A percentile compares a stretch with the other conserved stretches of the same genome.
Evolutionary conservation across 2,797 vertebrate species (phyloP).

Genomic region (Chanos chanos): DNA sequence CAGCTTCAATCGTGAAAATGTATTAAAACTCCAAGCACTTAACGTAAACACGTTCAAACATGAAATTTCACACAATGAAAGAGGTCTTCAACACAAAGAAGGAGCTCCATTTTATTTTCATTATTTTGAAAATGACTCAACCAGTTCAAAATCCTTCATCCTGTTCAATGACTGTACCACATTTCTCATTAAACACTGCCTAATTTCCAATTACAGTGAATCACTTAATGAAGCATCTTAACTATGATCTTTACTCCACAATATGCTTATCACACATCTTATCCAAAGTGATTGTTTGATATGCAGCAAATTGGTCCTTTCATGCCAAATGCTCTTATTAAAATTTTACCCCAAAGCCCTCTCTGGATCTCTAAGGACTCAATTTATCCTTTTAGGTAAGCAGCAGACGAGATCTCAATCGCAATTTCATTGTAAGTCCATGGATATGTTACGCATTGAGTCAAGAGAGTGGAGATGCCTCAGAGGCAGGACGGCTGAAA

Average conservation of each 20-base stretch:
- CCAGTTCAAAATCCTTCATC: conserved; percentile 1
- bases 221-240: conserved; percentile 29
- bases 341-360: conserved; percentile 31
- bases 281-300: conserved; percentile 36
- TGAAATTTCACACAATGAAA: no score
- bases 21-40: no score
- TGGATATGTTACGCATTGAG: no score
- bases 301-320: conserved; percentile 30
- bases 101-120: no score
- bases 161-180: conserved; percentile 1
- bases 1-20: not conserved
- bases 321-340: conserved; percentile 38
- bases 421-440: not conserved
- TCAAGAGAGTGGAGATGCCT: no score
- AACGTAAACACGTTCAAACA: no score
- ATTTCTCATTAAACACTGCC: conserved; percentile 1
- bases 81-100: no score
- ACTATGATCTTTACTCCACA: conserved; percentile 16
- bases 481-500: no score
- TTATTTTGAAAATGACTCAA: no score
- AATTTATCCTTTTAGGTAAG: conserved; percentile 24
- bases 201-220: conserved; percentile 27
- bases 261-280: conserved; percentile 22
- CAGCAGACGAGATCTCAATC: conserved; percentile 6
- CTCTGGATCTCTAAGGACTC: conserved; percentile 22